Evolutionary conservation across 2,797 vertebrate species (phyloP), one percentile per base, ranked within the genome.

Genomic region (Lophius americanus): DNA sequence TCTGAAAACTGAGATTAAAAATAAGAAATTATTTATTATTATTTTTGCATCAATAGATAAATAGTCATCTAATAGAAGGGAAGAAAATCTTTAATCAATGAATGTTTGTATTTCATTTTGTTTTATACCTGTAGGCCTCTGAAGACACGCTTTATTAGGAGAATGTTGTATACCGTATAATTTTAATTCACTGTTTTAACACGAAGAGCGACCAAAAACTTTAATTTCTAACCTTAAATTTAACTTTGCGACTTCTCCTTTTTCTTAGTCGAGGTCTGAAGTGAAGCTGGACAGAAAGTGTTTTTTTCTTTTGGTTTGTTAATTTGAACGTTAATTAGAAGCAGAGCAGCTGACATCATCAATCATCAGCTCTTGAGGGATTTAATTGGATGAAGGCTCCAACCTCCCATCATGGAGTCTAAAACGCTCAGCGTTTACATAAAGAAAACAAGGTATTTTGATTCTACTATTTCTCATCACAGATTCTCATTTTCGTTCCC

Each of bases 311-410:
- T 3, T 36, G 12, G 54, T 81, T 85, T 51, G 57, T 85, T 85
- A 81, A 90, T 91, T 91, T 83, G 83, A 89, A 87, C 84, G 87
- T 90, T 92, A 93, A 94, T 93, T 92, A 92, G 91, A 91, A 90
- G 85, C 88, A 87, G 74, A 78, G 68, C 90, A 88, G 83, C 89
- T 93, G 92, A 93, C 91, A 88, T 86, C 88, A 92, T 93, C 92
- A 85, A 91, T 94, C 93, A 93, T 39, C 81, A 58, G 58, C 52
- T 73, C 71, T 73, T 53, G 53, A 63, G 43, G 73, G 78, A 77
- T 90, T 90, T 86, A 89, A 87, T 89, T 90, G 84, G 83, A 81
- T 68, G 83, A 84, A 84, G 50, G 68, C 51, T 50, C 78, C 75
- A 64, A 49, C 73, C 72, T 74, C 77, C 78, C 43, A 70, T 75